phyloP scores from a whole-genome alignment of 1,140 invertebrate species.

The Cheumatopsyche charites region DNA sequence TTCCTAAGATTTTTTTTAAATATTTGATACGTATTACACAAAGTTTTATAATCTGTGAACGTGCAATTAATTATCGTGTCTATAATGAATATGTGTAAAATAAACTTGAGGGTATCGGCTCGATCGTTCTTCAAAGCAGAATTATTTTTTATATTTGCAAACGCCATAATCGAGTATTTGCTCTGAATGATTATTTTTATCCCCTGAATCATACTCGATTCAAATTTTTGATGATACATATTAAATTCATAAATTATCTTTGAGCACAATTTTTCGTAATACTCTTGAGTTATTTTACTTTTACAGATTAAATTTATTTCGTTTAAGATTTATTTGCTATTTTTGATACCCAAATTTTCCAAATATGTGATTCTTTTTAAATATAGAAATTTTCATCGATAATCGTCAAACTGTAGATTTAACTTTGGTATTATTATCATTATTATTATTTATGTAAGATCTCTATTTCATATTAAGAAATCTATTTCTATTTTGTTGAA shows the following conservation, averaged over 20 bases:
- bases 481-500: slow-evolving; percentile 37
- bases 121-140: background rate
- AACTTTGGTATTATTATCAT: background rate
- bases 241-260: too few relatives aligned
- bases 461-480: slow-evolving; percentile 20
- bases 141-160: background rate
- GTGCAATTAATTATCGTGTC: slow-evolving; percentile 17
- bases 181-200: too few relatives aligned
- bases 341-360: background rate
- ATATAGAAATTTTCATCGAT: too few relatives aligned
- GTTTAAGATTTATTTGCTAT: too few relatives aligned
- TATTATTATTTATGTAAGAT: slow-evolving; percentile 22
- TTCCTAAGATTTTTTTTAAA: too few relatives aligned
- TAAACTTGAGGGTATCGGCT: too few relatives aligned
- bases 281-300: too few relatives aligned
- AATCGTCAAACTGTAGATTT: background rate
- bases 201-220: too few relatives aligned
- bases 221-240: too few relatives aligned
- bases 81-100: background rate
- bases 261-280: too few relatives aligned
- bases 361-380: slow-evolving; percentile 10
- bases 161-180: background rate
- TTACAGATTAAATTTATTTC: too few relatives aligned
- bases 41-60: slow-evolving; percentile 7
- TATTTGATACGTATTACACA: too few relatives aligned